These are phyloP conservation scores for Coronaproctus castanopsis DNA, from an alignment of 2,888 invertebrate genomes.

Conservation along the genomic window DNA sequence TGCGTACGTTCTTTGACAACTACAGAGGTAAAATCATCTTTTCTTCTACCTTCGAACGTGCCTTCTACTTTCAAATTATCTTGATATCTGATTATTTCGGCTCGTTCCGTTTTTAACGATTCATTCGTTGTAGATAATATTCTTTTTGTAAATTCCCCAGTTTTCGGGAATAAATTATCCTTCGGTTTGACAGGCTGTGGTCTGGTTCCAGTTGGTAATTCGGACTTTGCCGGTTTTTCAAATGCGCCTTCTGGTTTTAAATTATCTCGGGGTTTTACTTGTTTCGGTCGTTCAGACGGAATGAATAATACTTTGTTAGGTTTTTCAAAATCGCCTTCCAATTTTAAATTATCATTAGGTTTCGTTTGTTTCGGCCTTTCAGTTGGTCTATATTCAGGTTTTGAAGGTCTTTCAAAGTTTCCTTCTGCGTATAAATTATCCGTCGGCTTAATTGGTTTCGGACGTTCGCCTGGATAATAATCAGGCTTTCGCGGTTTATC, in stretches of 20 bases:
- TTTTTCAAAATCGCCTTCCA: slow-evolving; percentile 30
- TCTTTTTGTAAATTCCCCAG: slow-evolving; percentile 25
- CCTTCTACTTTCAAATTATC: slow-evolving; percentile 23
- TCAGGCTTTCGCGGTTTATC: slow-evolving; percentile 17
- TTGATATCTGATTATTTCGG: slow-evolving; percentile 26
- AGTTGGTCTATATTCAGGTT: slow-evolving; percentile 30
- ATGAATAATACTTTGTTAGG: slow-evolving; percentile 24
- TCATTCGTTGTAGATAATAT: slow-evolving; percentile 17
- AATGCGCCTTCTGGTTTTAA: slow-evolving; percentile 41
- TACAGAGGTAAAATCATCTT: slow-evolving; percentile 15
- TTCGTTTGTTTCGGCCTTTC: slow-evolving; percentile 32
- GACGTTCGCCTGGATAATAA: slow-evolving; percentile 28
- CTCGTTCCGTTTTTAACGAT: slow-evolving; percentile 29
- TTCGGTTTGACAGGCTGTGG: slow-evolving; percentile 26
- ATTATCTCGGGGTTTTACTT: slow-evolving; percentile 35
- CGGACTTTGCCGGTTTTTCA: slow-evolving; percentile 30
- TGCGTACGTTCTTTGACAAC: slow-evolving; percentile 14
- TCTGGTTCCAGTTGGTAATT: slow-evolving; percentile 30
- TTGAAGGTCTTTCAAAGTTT: slow-evolving; percentile 27
- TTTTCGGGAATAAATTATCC: slow-evolving; percentile 40
- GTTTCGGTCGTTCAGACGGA: slow-evolving; percentile 25
- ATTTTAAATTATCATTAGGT: slow-evolving; percentile 35
- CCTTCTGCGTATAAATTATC: slow-evolving; percentile 29
- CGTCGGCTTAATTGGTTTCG: slow-evolving; percentile 24
- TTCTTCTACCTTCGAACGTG: slow-evolving; percentile 20